phyloP scores from a whole-genome alignment of 2,888 invertebrate species.

The Aleiodes alternator region DNA sequence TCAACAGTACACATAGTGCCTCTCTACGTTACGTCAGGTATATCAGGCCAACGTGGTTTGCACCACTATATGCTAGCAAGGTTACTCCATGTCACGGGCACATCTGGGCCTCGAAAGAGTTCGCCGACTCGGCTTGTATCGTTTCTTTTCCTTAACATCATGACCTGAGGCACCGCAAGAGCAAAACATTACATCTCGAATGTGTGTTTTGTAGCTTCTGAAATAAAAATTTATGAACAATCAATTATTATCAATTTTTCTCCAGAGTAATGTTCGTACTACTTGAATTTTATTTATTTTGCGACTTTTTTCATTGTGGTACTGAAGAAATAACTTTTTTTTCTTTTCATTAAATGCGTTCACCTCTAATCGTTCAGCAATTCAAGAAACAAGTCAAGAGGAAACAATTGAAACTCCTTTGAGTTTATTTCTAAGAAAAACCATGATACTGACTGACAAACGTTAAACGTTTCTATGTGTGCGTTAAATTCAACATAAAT shows the following conservation, averaged over 20 bases:
- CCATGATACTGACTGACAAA: conserved; percentile 24
- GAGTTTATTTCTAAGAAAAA: conserved; percentile 18
- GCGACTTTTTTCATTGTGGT: not conserved
- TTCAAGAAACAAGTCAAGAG: conserved; percentile 13
- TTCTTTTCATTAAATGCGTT: conserved; percentile 13
- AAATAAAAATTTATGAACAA: not conserved
- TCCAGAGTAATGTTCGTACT: no score
- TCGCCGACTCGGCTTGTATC: conserved; percentile 20
- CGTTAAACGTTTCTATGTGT: conserved; percentile 16
- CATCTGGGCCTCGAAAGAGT: conserved; percentile 35
- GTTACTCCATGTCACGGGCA: conserved; percentile 45
- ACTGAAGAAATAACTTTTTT: conserved; percentile 2
- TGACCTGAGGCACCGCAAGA: not conserved
- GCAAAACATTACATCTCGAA: not conserved
- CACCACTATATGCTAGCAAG: conserved; percentile 33
- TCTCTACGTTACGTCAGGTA: conserved; percentile 42
- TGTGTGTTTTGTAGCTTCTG: not conserved
- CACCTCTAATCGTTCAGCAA: conserved; percentile 17
- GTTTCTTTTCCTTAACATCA: conserved; percentile 9
- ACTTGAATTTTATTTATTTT: conserved; percentile 15
- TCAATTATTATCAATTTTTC: not conserved
- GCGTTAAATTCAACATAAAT: conserved; percentile 17
- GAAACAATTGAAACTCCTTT: conserved; percentile 24
- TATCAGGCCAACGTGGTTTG: conserved; percentile 32
- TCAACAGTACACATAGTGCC: conserved; percentile 6